These are phyloP conservation scores for Cotesia glomerata DNA, from an alignment of 1,140 invertebrate genomes.

Conservation along the genomic window DNA sequence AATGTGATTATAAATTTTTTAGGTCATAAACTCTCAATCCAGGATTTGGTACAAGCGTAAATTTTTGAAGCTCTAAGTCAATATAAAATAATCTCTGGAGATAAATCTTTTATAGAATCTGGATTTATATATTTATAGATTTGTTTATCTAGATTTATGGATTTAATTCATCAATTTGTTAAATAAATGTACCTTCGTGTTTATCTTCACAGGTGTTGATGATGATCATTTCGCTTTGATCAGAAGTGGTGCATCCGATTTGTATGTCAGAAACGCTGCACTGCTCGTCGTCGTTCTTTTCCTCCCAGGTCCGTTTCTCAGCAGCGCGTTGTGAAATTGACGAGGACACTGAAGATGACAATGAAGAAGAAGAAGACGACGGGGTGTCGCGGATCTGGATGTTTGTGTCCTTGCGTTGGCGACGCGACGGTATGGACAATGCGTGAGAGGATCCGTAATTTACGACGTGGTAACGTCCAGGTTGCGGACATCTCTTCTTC, in stretches of 20 bases:
- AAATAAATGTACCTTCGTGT: slow-evolving; percentile 43
- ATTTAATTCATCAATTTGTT: not conserved
- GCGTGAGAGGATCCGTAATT: slow-evolving; percentile 35
- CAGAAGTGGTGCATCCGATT: slow-evolving; percentile 54
- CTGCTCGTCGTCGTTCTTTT: slow-evolving; percentile 44
- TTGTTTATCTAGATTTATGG: slow-evolving; percentile 5
- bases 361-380: too few species aligned
- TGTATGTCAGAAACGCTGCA: slow-evolving; percentile 53
- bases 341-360: slow-evolving; percentile 1
- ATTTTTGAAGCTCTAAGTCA: too few species aligned
- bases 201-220: slow-evolving; percentile 52
- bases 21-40: too few species aligned
- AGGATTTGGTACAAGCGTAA: too few species aligned
- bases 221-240: slow-evolving; percentile 57
- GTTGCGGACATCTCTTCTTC: slow-evolving; percentile 61
- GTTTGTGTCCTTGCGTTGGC: slow-evolving; percentile 30
- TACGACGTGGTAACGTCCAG: slow-evolving; percentile 57
- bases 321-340: slow-evolving; percentile 27
- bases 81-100: too few species aligned
- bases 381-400: slow-evolving; percentile 13
- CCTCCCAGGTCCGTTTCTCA: slow-evolving; percentile 45
- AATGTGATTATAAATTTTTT: too few species aligned
- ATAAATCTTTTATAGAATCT: too few species aligned
- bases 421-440: slow-evolving; percentile 30
- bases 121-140: not conserved